Evolutionary conservation across 2,797 vertebrate genomes (phyloP).

Genomic region (Pteropus rufus): DNA sequence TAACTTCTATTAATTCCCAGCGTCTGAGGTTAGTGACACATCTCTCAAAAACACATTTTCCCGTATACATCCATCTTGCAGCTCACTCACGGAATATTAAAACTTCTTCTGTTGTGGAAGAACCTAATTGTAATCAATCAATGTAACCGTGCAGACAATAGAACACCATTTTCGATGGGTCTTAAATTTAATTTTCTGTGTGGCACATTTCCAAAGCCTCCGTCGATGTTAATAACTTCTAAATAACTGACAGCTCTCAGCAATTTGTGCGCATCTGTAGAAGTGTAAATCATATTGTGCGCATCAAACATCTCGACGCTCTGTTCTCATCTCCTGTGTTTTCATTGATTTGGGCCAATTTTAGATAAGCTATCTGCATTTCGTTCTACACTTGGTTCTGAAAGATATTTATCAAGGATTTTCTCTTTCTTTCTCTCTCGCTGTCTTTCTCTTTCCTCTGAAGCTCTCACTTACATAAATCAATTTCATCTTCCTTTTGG

Average conservation of each 20-base stretch:
- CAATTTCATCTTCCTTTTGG: neutral
- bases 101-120: neutral
- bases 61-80: neutral
- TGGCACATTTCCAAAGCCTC: fast-evolving
- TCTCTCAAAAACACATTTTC: neutral
- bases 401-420: neutral
- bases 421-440: neutral
- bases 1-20: neutral
- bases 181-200: neutral
- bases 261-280: fast-evolving
- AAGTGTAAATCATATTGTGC: fast-evolving
- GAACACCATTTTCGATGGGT: neutral
- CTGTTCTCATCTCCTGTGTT: fast-evolving
- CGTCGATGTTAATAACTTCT: neutral
- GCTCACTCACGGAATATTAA: neutral
- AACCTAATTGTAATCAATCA: neutral
- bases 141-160: neutral
- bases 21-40: fast-evolving
- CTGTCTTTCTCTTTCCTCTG: neutral
- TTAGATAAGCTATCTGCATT: neutral
- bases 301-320: fast-evolving
- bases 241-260: neutral
- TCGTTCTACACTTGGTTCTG: fast-evolving
- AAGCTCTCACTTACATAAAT: neutral
- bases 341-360: neutral